Conservation (phyloP, 64 coral and sea anemone genomes). For the Montipora efflorescens region DNA sequence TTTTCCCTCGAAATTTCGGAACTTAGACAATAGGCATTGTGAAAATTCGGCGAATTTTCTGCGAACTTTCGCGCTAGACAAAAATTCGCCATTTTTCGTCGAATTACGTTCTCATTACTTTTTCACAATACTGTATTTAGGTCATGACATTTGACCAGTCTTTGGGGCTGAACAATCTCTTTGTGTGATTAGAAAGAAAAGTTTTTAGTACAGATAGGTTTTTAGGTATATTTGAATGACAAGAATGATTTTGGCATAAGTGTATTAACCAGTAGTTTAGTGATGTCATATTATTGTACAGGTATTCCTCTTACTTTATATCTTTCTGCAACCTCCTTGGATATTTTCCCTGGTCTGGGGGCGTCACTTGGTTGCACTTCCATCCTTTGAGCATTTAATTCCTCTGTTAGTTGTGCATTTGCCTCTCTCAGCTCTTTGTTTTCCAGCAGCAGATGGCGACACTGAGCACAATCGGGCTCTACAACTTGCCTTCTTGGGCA, state of each 20-base stretch:
- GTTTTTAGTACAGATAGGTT: background rate
- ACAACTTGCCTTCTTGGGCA: conserved; percentile 41
- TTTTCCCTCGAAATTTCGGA: no score
- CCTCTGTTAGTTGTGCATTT: conserved; percentile 32
- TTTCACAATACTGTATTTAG: background rate
- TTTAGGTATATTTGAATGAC: background rate
- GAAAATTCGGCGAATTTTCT: no score
- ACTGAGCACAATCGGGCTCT: conserved; percentile 7
- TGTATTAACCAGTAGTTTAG: background rate
- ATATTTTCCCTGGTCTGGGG: conserved; percentile 62
- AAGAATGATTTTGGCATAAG: background rate
- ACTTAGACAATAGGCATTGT: no score
- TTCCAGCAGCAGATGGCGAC: conserved; percentile 9
- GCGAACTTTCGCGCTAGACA: no score
- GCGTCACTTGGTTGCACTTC: background rate
- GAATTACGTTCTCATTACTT: no score
- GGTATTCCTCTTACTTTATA: conserved; percentile 22
- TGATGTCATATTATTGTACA: background rate
- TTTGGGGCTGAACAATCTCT: background rate
- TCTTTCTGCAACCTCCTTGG: conserved; percentile 45
- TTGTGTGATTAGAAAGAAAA: background rate
- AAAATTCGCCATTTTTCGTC: no score
- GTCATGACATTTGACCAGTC: background rate
- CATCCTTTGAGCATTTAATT: conserved; percentile 23
- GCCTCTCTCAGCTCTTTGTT: conserved; percentile 30